phyloP scores from a whole-genome alignment of 2,888 invertebrate genomes.

The Alcis repandata region DNA sequence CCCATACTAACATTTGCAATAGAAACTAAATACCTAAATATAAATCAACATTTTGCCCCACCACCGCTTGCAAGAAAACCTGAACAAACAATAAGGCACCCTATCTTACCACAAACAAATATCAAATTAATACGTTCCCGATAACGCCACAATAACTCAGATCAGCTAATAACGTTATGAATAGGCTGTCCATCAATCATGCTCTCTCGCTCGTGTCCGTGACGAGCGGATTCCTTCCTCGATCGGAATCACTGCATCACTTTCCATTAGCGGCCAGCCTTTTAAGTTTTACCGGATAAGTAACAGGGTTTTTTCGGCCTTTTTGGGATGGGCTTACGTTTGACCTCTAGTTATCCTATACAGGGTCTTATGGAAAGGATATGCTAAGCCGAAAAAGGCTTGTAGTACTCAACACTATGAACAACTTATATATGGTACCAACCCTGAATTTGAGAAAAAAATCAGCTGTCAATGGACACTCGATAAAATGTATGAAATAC shows the following conservation, averaged over 20 bases:
- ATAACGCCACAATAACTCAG: conserved; percentile 44
- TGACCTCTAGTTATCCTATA: not conserved
- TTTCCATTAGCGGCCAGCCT: conserved; percentile 43
- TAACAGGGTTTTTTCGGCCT: not conserved
- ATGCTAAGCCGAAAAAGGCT: no score
- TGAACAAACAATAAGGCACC: not conserved
- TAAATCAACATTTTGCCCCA: no score
- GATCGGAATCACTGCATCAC: conserved; percentile 44
- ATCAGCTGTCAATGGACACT: no score
- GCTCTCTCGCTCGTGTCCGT: conserved; percentile 24
- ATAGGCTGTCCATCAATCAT: conserved; percentile 35
- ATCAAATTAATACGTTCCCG: conserved; percentile 26
- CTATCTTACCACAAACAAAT: conserved; percentile 22
- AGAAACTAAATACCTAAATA: no score
- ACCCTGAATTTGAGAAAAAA: no score
- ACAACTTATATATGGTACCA: no score
- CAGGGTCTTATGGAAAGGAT: no score
- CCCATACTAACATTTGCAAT: no score
- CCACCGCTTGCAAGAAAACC: not conserved
- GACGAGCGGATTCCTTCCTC: conserved; percentile 28
- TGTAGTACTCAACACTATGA: no score
- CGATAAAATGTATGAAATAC: no score
- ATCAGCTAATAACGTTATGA: conserved; percentile 47
- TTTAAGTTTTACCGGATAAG: conserved; percentile 31
- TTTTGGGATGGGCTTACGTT: not conserved